Percentiles rank a stretch among this genome's conserved stretches.
Evolutionary conservation across 2,888 invertebrate genomes (phyloP).

Genomic region (Drosophila tripunctata): DNA sequence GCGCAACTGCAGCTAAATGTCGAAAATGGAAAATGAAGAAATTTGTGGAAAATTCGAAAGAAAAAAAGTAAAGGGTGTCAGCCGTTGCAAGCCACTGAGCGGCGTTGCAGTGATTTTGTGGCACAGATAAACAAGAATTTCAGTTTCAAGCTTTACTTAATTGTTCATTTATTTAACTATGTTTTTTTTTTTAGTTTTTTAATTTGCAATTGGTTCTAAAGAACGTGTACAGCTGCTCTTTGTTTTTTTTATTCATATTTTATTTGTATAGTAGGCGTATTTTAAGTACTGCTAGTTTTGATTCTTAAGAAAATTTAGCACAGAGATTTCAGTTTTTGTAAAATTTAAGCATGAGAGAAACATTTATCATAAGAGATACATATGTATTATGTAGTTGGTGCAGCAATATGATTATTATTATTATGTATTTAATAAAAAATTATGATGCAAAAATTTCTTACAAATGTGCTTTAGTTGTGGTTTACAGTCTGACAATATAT

Average conservation of each 20-base stretch:
- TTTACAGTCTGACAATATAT: constrained; percentile 31
- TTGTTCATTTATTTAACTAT: constrained; percentile 35
- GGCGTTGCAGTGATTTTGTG: constrained; percentile 12
- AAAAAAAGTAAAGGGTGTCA: constrained; percentile 55
- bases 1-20: constrained; percentile 34
- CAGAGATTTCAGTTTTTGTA: constrained; percentile 52
- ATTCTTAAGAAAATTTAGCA: constrained; percentile 75
- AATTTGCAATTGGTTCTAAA: constrained; percentile 54
- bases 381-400: too few relatives aligned
- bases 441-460: too few relatives aligned
- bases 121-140: constrained; percentile 22
- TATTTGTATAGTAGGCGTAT: constrained; percentile 31
- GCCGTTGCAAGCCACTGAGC: constrained; percentile 54
- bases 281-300: constrained; percentile 62
- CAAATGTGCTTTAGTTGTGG: too few relatives aligned
- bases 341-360: constrained; percentile 23
- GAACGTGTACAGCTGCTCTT: constrained; percentile 55
- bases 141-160: constrained; percentile 53
- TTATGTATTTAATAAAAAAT: too few relatives aligned
- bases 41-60: constrained; percentile 14
- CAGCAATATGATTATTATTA: background rate
- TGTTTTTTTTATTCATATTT: constrained; percentile 21
- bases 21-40: background rate
- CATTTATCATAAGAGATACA: constrained; percentile 21
- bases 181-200: constrained; percentile 38